A percentile compares a stretch with the other conserved stretches of the same genome.
Conservation (phyloP, 2,113 vertebrate species). For the Cariama cristata region DNA sequence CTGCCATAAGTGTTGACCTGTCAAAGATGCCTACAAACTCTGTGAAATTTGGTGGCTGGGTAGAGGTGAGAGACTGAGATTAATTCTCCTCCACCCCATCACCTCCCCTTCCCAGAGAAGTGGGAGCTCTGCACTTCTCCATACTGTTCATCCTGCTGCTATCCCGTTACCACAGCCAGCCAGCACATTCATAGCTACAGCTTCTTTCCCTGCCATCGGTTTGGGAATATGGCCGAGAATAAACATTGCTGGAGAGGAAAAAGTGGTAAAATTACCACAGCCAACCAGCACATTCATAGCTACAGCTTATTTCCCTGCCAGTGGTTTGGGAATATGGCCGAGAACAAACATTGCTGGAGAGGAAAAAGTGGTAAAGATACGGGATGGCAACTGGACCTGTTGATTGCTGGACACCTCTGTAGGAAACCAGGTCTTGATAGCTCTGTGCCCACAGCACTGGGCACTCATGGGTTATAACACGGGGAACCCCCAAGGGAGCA, state of each 20-base stretch:
- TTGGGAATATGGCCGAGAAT: background rate
- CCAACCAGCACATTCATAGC: background rate
- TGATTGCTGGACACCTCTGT: background rate
- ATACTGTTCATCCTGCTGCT: background rate
- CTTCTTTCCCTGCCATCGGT: background rate
- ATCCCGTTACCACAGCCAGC: accelerated
- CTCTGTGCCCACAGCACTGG: background rate
- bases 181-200: background rate
- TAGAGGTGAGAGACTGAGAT: background rate
- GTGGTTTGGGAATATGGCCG: background rate
- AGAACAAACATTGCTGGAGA: background rate
- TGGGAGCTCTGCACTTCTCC: background rate
- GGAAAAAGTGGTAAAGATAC: background rate
- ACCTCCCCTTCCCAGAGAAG: background rate
- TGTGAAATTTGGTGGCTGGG: background rate
- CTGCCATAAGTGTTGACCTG: background rate
- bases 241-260: background rate
- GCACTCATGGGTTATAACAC: background rate
- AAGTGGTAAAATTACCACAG: accelerated
- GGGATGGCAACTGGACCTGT: background rate
- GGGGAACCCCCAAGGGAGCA: background rate
- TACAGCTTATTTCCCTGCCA: background rate
- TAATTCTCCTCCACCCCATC: background rate
- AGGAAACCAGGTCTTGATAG: background rate
- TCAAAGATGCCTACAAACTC: background rate